These are phyloP conservation scores for Sycon ciliatum DNA, from an alignment of 37 sponge, comb jelly and placozoan species.

Conservation along the genomic window DNA sequence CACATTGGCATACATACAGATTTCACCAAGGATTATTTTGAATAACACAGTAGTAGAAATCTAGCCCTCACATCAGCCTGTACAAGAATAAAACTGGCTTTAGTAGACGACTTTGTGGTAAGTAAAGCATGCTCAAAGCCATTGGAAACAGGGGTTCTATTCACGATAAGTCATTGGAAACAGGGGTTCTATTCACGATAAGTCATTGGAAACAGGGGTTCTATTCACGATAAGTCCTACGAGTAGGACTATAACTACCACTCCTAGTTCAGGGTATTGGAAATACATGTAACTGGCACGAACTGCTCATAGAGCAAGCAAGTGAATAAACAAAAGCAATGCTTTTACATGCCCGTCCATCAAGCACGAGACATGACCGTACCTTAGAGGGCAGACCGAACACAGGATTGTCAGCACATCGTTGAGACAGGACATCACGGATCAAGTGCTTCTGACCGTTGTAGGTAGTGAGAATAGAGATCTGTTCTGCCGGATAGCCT, in stretches of 20 bases:
- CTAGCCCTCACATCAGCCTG: too few species aligned
- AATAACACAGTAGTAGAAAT: too few species aligned
- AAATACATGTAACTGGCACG: neutral
- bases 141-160: too few species aligned
- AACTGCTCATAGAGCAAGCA: conserved; percentile 39
- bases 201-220: too few species aligned
- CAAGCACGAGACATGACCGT: neutral
- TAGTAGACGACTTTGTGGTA: too few species aligned
- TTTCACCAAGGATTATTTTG: too few species aligned
- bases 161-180: too few species aligned
- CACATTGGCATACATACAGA: neutral
- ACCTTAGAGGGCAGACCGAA: conserved; percentile 71
- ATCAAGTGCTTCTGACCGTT: conserved; percentile 99
- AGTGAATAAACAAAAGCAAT: neutral
- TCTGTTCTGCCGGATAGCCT: conserved; percentile 90
- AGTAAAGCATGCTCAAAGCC: too few species aligned
- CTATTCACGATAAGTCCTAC: too few species aligned
- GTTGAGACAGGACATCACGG: conserved; percentile 77
- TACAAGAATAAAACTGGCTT: too few species aligned
- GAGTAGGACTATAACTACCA: neutral
- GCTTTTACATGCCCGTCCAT: neutral
- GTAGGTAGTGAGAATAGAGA: conserved; percentile 98
- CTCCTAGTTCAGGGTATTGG: neutral
- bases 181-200: too few species aligned
- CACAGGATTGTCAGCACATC: conserved; percentile 89